Evolutionary conservation across 2,888 invertebrate species (phyloP), one percentile per base, ranked within the genome.

Genomic region (Alcis repandata): DNA sequence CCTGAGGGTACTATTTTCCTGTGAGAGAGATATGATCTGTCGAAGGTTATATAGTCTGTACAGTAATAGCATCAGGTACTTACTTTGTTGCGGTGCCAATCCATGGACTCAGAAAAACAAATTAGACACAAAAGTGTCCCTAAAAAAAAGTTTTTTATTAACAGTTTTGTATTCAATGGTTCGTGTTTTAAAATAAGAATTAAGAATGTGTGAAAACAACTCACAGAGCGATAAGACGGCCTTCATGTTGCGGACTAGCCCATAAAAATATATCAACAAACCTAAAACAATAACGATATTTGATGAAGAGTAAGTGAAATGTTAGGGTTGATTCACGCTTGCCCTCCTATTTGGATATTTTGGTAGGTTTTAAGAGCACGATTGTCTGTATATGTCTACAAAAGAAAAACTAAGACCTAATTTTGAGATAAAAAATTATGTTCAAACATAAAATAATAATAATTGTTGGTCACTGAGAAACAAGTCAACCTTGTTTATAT

Each of bases 21-120:
- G n/a, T n/a, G n/a, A n/a, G n/a, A n/a, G n/a, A n/a, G n/a, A n/a
- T n/a, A n/a, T n/a, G n/a, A n/a, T n/a, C n/a, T n/a, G n/a, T n/a
- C n/a, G n/a, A n/a, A n/a, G n/a, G n/a, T n/a, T n/a, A n/a, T n/a
- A n/a, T n/a, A n/a, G n/a, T n/a, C n/a, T n/a, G n/a, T n/a, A n/a
- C n/a, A n/a, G n/a, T n/a, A n/a, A n/a, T n/a, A n/a, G n/a, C 7
- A 15, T 22, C n/a, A n/a, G n/a, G n/a, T 38, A 71, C 78, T 77
- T 65, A 78, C 78, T 70, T 69, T 70, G 2, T 57, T 56, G 15
- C 63, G 67, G 33, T 22, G n/a, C 19, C 45, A 48, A 20, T 57
- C 51, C 33, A 54, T 43, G 20, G 51, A 43, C 33, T 70, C 67
- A 13, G 59, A 59, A 33, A 58, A 52, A 54, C 59, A 73, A 15